Base-by-base conservation (phyloP, 1,140 invertebrate species). In the Diachasma alloeum region DNA sequence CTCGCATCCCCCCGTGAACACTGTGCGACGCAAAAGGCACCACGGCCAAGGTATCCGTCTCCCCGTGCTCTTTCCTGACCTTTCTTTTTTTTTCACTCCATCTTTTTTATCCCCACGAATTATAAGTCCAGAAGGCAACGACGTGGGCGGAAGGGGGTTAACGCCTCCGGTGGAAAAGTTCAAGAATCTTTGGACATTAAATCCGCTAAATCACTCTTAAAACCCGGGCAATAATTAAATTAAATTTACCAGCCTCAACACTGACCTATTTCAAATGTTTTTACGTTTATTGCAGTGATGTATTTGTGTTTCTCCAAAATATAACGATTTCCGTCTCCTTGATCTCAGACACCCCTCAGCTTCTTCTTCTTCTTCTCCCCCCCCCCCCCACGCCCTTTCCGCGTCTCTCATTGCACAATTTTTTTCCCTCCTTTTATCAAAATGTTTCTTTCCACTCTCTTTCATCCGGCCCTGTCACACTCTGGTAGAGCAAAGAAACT, bases 141-240 rank as follows among this genome's bases (percentile, higher is more conserved):
- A 73, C 72, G 66, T 75, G 69, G 69, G 69, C 37, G 48, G 31
- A n/a, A 73, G 37, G 19, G 72, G 56, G 56, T 73, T 63, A 73
- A 73, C 56, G 72, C 72, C 48, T 63, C 17, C 19, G 48, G 68
- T 68, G 73, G 39, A 74, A 74, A 74, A 74, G 48, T 53, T 66
- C 48, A 59, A 59, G 56, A 37, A 37, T 74, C 59, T 31, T 63
- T 10, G 11, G 59, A 24, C 24, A 24, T 63, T 63, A 53, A 53
- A 53, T 17, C 17, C 17, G 48, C 9, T 53, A 53, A 53, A 53
- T 63, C 59, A 19, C 59, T 31, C 59, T 4, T 11, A 26, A 63
- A 26, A 31, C 19, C 15, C 19, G 4, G 13, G 13, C 24, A 63
- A 63, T 26, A 63, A 63, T 63, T n/a, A 19, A 53, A 53, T 17